Base-by-base conservation (phyloP, 2,888 invertebrate genomes). In the Archips xylosteana region DNA sequence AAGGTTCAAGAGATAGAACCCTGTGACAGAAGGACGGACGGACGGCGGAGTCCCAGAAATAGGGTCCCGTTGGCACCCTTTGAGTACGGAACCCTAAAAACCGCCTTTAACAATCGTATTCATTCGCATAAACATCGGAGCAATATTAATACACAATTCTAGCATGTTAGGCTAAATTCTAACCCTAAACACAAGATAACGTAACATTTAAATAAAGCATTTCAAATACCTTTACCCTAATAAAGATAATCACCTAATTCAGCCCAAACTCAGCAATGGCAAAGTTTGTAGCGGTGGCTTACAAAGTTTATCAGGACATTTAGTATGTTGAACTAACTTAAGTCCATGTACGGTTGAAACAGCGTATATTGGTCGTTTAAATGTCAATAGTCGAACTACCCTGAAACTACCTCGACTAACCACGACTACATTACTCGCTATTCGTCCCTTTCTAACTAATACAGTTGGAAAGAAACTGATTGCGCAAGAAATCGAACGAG, bases 241-340 rank as follows among this genome's bases (percentile, higher is more conserved):
- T 70, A 70, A 63, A 61, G 49, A 68, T 60, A 68, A 60, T 45
- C 62, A 45, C 45, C 32, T 70, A 10, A 70, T 63, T 34, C 34
- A 49, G 36, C 34, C 59, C 49, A 6, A 13, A 67, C 45, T 54
- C 10, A 57, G 54, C 62, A 70, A 63, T 45, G 54, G 54, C 45
- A 45, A 63, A 63, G 70, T 45, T 70, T 63, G 34, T 70, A n/a
- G 32, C 42, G 10, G 54, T 45, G 54, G 54, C 45, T 70, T 32
- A 45, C 54, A 54, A 70, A 62, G 62, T 70, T 70, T 63, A 70
- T 70, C 54, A 45, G 45, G 54, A 12, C 54, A 70, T 57, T 57
- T 23, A 15, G 54, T 54, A 32, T 57, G 12, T 57, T 32, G 10
- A 57, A 57, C 57, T 57, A 57, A 57, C 57, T 57, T 12, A 32